Evolutionary conservation across 2,888 invertebrate genomes (phyloP).

Genomic region (Celastrina argiolus): DNA sequence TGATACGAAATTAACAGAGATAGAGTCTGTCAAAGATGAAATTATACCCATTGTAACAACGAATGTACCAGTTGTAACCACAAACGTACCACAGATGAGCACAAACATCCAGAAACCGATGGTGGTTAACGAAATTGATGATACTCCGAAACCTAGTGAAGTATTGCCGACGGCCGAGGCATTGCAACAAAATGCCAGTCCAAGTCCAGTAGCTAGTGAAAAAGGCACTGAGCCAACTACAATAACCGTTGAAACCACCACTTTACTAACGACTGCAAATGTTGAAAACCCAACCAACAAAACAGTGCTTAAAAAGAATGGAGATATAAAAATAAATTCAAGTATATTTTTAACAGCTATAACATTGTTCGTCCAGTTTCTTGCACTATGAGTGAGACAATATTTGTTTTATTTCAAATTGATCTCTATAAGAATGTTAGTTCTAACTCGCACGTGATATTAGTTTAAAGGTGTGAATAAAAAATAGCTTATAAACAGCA

Average conservation of each 20-base stretch:
- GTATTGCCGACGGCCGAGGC: slow-evolving; percentile 54
- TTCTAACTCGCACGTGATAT: slow-evolving; percentile 18
- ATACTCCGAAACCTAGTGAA: slow-evolving; percentile 39
- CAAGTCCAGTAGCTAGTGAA: slow-evolving; percentile 36
- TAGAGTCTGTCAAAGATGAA: slow-evolving; percentile 12
- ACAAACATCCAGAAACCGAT: slow-evolving; percentile 2
- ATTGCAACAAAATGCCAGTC: slow-evolving; percentile 51
- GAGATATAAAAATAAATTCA: slow-evolving; percentile 10
- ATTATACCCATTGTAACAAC: neutral
- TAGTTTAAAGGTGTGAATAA: slow-evolving; percentile 13
- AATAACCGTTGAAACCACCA: slow-evolving; percentile 32
- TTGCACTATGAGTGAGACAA: neutral
- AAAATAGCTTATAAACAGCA: neutral
- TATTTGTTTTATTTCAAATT: neutral
- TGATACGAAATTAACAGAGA: slow-evolving; percentile 15
- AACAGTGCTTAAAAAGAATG: slow-evolving; percentile 24
- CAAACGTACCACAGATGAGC: neutral
- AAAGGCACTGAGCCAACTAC: slow-evolving; percentile 42
- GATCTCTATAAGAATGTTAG: slow-evolving; percentile 22
- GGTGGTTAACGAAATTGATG: slow-evolving; percentile 8
- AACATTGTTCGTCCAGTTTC: neutral
- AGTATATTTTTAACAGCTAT: neutral
- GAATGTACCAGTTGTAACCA: neutral
- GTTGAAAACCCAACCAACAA: slow-evolving; percentile 26
- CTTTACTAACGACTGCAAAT: slow-evolving; percentile 26